Evolutionary conservation across 2,113 vertebrate species (phyloP).

Genomic region (Ammospiza nelsoni): DNA sequence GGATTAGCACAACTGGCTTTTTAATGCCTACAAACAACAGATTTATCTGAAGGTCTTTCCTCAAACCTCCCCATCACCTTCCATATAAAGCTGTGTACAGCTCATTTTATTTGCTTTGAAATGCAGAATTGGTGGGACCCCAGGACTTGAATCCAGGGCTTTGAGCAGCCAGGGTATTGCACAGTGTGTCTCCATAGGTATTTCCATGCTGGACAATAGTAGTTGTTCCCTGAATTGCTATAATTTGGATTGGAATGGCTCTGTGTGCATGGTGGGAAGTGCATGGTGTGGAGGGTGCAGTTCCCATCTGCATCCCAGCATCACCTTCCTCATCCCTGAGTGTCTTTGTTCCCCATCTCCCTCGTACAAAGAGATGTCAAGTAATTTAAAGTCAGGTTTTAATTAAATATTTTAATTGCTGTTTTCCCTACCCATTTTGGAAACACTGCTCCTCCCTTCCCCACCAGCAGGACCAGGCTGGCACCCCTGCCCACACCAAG

Average conservation of each 20-base stretch:
- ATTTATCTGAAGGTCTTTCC: not conserved
- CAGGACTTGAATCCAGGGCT: not conserved
- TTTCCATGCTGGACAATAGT: not conserved
- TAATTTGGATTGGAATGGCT: not conserved
- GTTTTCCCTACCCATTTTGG: not conserved
- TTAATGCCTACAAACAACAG: not conserved
- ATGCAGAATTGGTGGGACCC: not conserved
- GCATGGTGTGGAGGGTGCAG: not conserved
- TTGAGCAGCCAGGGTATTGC: not conserved
- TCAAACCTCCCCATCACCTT: not conserved
- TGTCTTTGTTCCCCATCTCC: not conserved
- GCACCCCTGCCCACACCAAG: not conserved
- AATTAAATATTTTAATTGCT: not conserved
- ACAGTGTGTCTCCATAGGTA: accelerated
- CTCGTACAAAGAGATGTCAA: accelerated
- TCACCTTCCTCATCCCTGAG: not conserved
- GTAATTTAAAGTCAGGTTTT: not conserved
- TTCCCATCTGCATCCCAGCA: not conserved
- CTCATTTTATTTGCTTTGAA: not conserved
- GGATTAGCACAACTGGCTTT: conserved; percentile 17
- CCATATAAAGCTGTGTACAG: not conserved
- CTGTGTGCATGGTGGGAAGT: accelerated
- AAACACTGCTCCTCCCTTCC: not conserved
- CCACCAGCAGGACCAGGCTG: not conserved
- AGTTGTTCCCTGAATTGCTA: not conserved